Percentiles rank a stretch among this genome's conserved stretches.
These are phyloP conservation scores for Idaea aversata DNA, from an alignment of 2,888 invertebrate species.

Conservation along the genomic window DNA sequence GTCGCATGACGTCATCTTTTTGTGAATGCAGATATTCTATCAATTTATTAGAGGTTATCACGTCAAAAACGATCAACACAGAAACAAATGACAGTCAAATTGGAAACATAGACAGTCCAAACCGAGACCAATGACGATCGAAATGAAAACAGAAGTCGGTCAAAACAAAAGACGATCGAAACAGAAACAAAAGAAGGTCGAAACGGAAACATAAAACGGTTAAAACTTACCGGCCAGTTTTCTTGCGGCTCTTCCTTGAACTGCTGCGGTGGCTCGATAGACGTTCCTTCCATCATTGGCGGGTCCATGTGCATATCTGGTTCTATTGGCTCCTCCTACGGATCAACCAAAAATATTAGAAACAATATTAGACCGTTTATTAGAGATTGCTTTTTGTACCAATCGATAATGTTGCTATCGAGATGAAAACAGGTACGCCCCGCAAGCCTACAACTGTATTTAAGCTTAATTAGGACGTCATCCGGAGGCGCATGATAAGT, in stretches of 20 bases:
- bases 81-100: too few relatives aligned
- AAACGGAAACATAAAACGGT: constrained; percentile 20
- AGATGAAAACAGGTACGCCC: too few relatives aligned
- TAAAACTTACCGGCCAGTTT: constrained; percentile 67
- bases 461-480: too few relatives aligned
- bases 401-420: background rate
- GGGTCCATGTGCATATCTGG: constrained; percentile 60
- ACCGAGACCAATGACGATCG: too few relatives aligned
- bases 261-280: constrained; percentile 54
- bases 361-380: background rate
- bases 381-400: background rate
- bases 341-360: constrained; percentile 3
- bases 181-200: constrained; percentile 37
- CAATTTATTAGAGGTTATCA: too few relatives aligned
- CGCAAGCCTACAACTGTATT: too few relatives aligned
- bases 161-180: constrained; percentile 11
- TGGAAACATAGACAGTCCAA: too few relatives aligned
- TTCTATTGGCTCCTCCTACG: constrained; percentile 71
- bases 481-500: too few relatives aligned
- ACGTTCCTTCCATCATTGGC: constrained; percentile 43
- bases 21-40: too few relatives aligned
- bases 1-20: too few relatives aligned
- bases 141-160: too few relatives aligned
- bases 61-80: too few relatives aligned
- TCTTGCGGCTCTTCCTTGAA: constrained; percentile 75